Evolutionary conservation across 2,888 invertebrate genomes (phyloP), one percentile per base, ranked within the genome.

Genomic region (Leptogaster cylindrica): DNA sequence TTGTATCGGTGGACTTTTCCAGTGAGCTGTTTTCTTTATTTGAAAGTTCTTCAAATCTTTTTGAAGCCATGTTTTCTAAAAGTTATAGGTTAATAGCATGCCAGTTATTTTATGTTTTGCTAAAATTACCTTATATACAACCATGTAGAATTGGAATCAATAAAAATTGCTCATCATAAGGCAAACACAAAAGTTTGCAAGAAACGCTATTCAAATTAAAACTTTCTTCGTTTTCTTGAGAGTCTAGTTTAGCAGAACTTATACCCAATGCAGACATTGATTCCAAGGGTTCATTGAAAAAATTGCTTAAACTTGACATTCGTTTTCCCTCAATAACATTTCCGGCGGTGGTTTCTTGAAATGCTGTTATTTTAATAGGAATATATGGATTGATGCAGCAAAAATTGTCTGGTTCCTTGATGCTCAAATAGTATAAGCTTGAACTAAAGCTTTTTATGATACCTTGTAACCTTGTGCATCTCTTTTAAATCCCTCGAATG

Each of bases 121-220:
- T 31, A 8, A 8, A 31, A 31, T 31, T 31, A 7, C 41, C 12
- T 41, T 41, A 41, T 7, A 41, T 18, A 23, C 23, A 48, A 20
- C 7, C 48, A n/a, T 55, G 55, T 2, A 55, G n/a, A 36, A 55
- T 36, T 2, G 33, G 18, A 36, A 55, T 16, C 6, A 61, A 8
- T 1, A 61, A 2, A 3, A 4, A 25, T 41, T 36, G 10, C 0
- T 41, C 14, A 27, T 61, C 36, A 12, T 25, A 36, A 2, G 61
- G 61, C 8, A 61, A 23, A 12, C 6, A 10, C 12, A 61, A 8
- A 25, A 27, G 16, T 41, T 41, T 61, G 12, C 28, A 61, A 1
- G 20, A 2, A 16, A 61, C 27, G 1, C 16, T n/a, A 18, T 12
- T 16, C 2, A 41, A 25, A 23, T 41, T 25, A 18, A 39, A 41